Base-by-base conservation (phyloP, 64 coral and sea anemone species). In the Cladopsammia gracilis region DNA sequence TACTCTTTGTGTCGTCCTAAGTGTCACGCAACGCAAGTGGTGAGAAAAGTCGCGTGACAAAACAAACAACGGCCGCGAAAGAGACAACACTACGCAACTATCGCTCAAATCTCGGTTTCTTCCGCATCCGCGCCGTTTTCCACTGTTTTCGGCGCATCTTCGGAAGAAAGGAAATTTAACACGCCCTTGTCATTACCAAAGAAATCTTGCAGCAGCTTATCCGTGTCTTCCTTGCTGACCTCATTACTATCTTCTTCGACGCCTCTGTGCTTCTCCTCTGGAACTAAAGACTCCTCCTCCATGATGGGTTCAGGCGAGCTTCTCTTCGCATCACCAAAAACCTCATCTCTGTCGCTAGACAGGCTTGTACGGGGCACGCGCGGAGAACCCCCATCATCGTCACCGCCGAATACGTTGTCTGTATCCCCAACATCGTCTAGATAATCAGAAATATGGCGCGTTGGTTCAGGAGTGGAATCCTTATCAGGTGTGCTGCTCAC, bases 111-210 rank as follows among this genome's bases (percentile, higher is more conserved):
- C 68, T 98, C 96, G 16, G 96, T 98, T 87, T 98, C 94, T 64
- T 98, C 97, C 0, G 89, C 91, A 20, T 19, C 56, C 10, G 62
- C 66, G 16, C 90, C 89, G 19, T 64, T 72, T 3, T 98, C 93
- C 5, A 84, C 44, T 14, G 26, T 44, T 48, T 4, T 47, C 8
- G 25, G 12, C 1, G 54, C 74, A 22, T 88, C 89, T 56, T 88
- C 60, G 64, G 45, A 81, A 16, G 87, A 61, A 26, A 98, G 93
- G 76, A 98, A 98, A 77, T 96, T 91, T 47, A 98, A 25, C 11
- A 98, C 91, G 22, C 94, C 97, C 81, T 98, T 90, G 54, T 98
- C 94, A 24, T 96, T 89, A 20, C 90, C 78, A 43, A 98, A 98
- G 73, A 98, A 93, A 83, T 95, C 97, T 46, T 98, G 90, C 11